Evolutionary conservation across 2,888 invertebrate species (phyloP).

Genomic region (Apodemia duryi): DNA sequence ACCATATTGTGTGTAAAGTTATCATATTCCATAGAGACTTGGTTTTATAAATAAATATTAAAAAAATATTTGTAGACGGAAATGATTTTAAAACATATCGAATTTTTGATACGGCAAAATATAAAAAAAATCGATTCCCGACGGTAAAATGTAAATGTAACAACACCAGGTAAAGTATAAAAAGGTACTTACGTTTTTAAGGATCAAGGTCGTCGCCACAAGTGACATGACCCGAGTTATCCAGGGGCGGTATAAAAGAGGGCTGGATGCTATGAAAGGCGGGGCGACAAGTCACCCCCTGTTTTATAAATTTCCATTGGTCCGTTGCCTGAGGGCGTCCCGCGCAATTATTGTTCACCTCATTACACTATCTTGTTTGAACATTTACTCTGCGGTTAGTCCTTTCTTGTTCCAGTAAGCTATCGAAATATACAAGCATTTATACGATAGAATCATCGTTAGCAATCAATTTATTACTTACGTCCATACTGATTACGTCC

Average conservation of each 20-base stretch:
- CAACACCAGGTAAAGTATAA: not conserved
- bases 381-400: slow-evolving; percentile 6
- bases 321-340: slow-evolving; percentile 40
- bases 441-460: slow-evolving; percentile 18
- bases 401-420: not conserved
- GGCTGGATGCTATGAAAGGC: slow-evolving; percentile 44
- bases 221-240: slow-evolving; percentile 34
- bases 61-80: too few relatives aligned
- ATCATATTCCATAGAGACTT: too few relatives aligned
- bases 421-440: not conserved
- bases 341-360: slow-evolving; percentile 28
- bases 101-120: too few relatives aligned
- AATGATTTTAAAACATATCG: too few relatives aligned
- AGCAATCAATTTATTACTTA: too few relatives aligned
- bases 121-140: too few relatives aligned
- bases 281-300: slow-evolving; percentile 43
- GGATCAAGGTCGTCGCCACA: slow-evolving; percentile 24
- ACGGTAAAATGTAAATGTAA: too few relatives aligned
- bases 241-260: slow-evolving; percentile 38
- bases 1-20: too few relatives aligned
- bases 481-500: too few relatives aligned
- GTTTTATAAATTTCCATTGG: slow-evolving; percentile 42
- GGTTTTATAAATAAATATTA: too few relatives aligned
- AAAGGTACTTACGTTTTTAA: slow-evolving; percentile 26
- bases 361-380: slow-evolving; percentile 40